Conservation (phyloP, 2,113 vertebrate genomes). For the Oncorhynchus keta region DNA sequence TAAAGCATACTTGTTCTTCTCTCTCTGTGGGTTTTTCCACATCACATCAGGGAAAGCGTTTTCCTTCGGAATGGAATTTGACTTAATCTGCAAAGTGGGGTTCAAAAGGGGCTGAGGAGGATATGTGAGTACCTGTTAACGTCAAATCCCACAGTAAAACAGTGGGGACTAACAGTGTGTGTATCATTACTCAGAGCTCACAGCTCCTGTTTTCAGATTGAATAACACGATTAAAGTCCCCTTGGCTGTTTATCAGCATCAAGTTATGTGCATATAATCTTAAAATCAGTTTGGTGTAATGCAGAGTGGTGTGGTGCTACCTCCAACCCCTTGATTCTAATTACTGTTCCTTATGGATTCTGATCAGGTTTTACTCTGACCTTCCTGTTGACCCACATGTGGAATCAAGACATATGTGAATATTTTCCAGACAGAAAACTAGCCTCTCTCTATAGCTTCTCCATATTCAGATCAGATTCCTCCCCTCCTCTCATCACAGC, state of each 20-base stretch:
- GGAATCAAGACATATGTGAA: slow-evolving; percentile 7
- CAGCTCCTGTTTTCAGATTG: not conserved
- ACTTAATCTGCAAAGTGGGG: not conserved
- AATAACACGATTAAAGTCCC: not conserved
- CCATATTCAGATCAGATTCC: not conserved
- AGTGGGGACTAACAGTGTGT: not conserved
- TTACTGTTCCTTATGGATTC: slow-evolving; percentile 27
- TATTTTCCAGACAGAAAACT: not conserved
- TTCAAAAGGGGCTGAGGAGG: not conserved
- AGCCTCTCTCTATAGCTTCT: not conserved
- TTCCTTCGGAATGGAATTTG: not conserved
- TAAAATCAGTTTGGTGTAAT: slow-evolving; percentile 5
- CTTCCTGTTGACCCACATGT: not conserved
- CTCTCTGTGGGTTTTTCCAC: not conserved
- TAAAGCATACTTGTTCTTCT: not conserved
- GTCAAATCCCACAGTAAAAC: not conserved
- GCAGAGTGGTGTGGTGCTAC: not conserved
- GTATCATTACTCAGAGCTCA: not conserved
- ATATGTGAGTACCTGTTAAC: not conserved
- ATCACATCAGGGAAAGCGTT: slow-evolving; percentile 5
- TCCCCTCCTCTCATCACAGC: not conserved
- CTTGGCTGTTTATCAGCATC: not conserved
- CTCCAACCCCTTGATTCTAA: slow-evolving; percentile 8
- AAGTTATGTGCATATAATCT: slow-evolving; percentile 4
- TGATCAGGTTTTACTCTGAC: not conserved